Evolutionary conservation across 2,888 invertebrate genomes (phyloP).

Genomic region (Noctuana brunneofusca): DNA sequence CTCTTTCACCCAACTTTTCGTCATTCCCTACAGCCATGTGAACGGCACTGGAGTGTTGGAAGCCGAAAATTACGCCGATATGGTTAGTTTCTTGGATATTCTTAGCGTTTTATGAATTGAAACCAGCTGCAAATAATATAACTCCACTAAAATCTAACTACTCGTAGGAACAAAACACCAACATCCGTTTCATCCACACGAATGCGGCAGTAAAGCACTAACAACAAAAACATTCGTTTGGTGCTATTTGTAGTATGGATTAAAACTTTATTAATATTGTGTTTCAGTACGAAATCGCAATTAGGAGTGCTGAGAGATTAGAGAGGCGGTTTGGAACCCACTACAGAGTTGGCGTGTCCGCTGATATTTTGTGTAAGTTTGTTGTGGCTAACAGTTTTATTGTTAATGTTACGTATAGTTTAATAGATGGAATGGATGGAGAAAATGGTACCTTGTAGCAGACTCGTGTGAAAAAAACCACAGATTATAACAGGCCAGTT

Average conservation of each 20-base stretch:
- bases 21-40: constrained; percentile 77
- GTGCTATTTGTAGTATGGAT: constrained; percentile 13
- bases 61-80: constrained; percentile 62
- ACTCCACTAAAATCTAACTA: background rate
- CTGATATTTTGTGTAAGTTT: constrained; percentile 72
- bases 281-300: constrained; percentile 67
- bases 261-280: constrained; percentile 34
- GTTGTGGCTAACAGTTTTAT: background rate
- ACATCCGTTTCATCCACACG: background rate
- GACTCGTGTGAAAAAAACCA: no score
- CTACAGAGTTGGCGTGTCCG: constrained; percentile 66
- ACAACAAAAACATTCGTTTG: constrained; percentile 11
- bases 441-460: no score
- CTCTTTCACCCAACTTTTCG: constrained; percentile 80
- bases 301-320: constrained; percentile 54
- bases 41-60: constrained; percentile 41
- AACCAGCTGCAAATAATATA: background rate
- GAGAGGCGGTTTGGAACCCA: constrained; percentile 53
- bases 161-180: background rate
- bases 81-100: constrained; percentile 63
- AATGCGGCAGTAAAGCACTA: constrained; percentile 1
- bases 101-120: no score
- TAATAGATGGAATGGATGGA: no score
- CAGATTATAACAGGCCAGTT: no score
- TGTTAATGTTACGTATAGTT: no score